Evolutionary conservation across 2,113 vertebrate genomes (phyloP).

Genomic region (Myxocyprinus asiaticus): DNA sequence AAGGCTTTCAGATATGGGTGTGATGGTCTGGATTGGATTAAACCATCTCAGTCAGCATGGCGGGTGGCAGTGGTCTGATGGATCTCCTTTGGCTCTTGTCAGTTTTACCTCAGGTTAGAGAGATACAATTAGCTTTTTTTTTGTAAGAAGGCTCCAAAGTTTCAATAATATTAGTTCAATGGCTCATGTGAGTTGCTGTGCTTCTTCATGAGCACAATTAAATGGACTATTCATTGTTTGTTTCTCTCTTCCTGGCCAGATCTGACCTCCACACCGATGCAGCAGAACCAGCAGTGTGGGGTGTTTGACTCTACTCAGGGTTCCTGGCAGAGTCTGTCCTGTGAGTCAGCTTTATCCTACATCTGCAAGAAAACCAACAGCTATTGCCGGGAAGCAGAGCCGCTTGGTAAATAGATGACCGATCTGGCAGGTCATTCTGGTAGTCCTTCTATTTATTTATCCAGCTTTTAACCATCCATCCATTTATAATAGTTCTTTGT

Average conservation of each 20-base stretch:
- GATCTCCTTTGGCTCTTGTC: slow-evolving; percentile 78
- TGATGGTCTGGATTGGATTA: slow-evolving; percentile 86
- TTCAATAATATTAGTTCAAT: not conserved
- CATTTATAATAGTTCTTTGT: not conserved
- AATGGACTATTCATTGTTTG: not conserved
- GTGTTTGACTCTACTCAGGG: slow-evolving; percentile 74
- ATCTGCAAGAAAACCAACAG: slow-evolving; percentile 88
- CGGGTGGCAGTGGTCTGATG: slow-evolving; percentile 94
- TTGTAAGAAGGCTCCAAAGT: no score
- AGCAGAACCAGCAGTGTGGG: slow-evolving; percentile 79
- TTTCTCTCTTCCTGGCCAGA: slow-evolving; percentile 49
- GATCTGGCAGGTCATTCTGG: slow-evolving; percentile 22
- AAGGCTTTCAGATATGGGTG: slow-evolving; percentile 71
- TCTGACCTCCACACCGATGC: slow-evolving; percentile 60
- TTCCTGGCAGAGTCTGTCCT: slow-evolving; percentile 81
- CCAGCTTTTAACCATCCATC: slow-evolving; percentile 8
- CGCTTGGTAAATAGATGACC: slow-evolving; percentile 73
- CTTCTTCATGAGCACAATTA: not conserved
- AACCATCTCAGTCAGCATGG: slow-evolving; percentile 78
- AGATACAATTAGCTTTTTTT: not conserved
- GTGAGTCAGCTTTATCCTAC: slow-evolving; percentile 85
- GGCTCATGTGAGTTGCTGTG: not conserved
- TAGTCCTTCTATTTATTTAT: not conserved
- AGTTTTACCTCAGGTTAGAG: slow-evolving; percentile 83
- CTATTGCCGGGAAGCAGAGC: slow-evolving; percentile 69